A percentile compares a stretch with the other conserved stretches of the same genome.
Conservation (phyloP, 2,113 vertebrate species). For the Hyperoodon ampullatus region DNA sequence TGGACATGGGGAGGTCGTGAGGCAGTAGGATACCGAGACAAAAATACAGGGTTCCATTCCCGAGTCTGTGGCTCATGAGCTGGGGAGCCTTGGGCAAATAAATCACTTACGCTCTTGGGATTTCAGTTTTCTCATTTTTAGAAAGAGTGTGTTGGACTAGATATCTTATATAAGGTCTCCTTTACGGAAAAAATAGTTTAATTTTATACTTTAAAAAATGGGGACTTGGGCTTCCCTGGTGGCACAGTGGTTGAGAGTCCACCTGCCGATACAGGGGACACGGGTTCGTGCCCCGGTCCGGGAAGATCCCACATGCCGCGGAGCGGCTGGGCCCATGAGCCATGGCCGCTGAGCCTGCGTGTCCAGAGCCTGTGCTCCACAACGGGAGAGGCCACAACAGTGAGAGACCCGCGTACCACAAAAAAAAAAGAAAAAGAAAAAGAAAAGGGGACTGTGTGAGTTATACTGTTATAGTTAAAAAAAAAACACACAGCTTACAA, state of each 20-base stretch:
- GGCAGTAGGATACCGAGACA: not conserved
- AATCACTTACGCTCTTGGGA: not conserved
- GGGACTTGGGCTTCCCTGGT: not conserved
- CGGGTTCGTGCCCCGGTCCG: no score
- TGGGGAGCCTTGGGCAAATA: not conserved
- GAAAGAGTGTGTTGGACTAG: slow-evolving; percentile 32
- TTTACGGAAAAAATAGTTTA: slow-evolving; percentile 18
- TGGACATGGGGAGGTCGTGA: not conserved
- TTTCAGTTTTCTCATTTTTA: slow-evolving; percentile 54
- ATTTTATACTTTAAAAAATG: slow-evolving; percentile 32
- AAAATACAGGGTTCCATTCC: not conserved
- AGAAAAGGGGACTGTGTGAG: not conserved
- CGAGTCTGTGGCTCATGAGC: not conserved
- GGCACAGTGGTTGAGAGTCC: no score
- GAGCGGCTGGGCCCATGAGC: no score
- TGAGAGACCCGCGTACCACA: no score
- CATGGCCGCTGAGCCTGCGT: no score
- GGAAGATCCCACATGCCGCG: no score
- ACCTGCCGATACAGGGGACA: no score
- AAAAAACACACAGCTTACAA: not conserved
- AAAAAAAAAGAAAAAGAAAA: no score
- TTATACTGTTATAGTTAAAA: not conserved
- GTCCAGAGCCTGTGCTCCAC: no score
- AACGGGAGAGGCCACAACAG: no score
- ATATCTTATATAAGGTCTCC: slow-evolving; percentile 55